Evolutionary conservation across 2,797 vertebrate genomes (phyloP), one percentile per base, ranked within the genome.

Genomic region (Lagodon rhomboides): DNA sequence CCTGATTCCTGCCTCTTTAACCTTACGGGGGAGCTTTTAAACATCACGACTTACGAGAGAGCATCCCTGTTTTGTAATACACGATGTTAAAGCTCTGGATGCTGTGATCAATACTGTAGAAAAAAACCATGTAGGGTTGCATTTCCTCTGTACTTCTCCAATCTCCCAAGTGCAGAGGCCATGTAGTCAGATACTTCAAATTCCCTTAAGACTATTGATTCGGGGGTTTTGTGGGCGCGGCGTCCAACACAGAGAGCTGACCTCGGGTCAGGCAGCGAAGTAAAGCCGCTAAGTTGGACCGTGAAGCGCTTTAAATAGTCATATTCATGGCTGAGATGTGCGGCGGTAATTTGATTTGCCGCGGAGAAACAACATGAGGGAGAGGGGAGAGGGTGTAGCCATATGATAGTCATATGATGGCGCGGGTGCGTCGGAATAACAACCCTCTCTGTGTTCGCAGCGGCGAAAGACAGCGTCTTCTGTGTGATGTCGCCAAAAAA

Each of bases 131-230:
- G 85, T 77, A 72, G 85, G 77, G 75, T 89, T 85, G 77, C 83
- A 89, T 91, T 91, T 91, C 91, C 86, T 79, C 75, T 75, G 78
- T 87, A 73, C 86, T 68, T 85, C 87, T 90, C 86, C 86, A 86
- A 87, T 93, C 90, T 91, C 88, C 85, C 64, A 60, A 85, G 88
- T 85, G 84, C 89, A 92, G 84, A 88, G 84, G 87, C 90, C 88
- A 58, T 84, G 91, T 75, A 92, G 86, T 68, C 85, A 88, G 91
- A 93, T 89, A 89, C 89, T 83, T 87, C 80, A 85, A 89, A 90
- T 87, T 91, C 88, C 86, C 83, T 89, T 75, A 85, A 91, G 83
- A 71, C 80, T 61, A 93, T 94, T 61, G 90, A 93, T 94, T 89
- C 49, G 0, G 63, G 0, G 63, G 82, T 68, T n/a, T 38, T 79